Evolutionary conservation across 2,888 invertebrate genomes (phyloP).

Genomic region (Schrankia costaestrigalis): DNA sequence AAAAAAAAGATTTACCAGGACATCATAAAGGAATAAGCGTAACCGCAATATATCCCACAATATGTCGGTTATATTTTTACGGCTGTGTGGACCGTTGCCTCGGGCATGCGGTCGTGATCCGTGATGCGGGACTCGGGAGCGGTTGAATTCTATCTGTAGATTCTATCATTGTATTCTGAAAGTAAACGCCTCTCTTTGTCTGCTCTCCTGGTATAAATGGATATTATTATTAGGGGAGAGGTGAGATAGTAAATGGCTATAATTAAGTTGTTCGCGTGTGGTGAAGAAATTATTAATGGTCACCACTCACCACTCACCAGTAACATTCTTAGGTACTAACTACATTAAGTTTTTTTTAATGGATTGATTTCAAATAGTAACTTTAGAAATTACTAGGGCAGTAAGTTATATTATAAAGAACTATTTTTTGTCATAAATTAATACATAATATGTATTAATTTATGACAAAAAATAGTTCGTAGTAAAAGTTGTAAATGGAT

Average conservation of each 20-base stretch:
- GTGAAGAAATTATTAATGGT: no score
- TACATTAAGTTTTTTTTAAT: no score
- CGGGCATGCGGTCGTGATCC: constrained; percentile 27
- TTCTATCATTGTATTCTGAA: constrained; percentile 9
- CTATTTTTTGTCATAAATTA: no score
- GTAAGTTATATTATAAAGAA: no score
- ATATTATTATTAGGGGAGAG: constrained; percentile 31
- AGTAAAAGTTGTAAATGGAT: neutral
- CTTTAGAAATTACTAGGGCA: no score
- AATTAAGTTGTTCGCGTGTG: constrained; percentile 5
- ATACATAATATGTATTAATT: no score
- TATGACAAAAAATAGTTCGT: no score
- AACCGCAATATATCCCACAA: constrained; percentile 31
- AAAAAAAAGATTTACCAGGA: constrained; percentile 7
- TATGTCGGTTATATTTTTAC: constrained; percentile 33
- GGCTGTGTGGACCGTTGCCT: constrained; percentile 22
- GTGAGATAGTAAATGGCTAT: constrained; percentile 5
- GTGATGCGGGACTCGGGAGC: constrained; percentile 28
- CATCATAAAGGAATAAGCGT: constrained; percentile 22
- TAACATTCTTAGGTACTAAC: no score
- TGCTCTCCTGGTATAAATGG: constrained; percentile 23
- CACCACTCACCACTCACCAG: no score
- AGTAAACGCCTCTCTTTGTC: constrained; percentile 19
- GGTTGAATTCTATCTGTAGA: no score
- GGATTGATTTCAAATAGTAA: no score